Base-by-base conservation (phyloP, 35 echinoderm and acorn worm species). In the Apostichopus californicus region DNA sequence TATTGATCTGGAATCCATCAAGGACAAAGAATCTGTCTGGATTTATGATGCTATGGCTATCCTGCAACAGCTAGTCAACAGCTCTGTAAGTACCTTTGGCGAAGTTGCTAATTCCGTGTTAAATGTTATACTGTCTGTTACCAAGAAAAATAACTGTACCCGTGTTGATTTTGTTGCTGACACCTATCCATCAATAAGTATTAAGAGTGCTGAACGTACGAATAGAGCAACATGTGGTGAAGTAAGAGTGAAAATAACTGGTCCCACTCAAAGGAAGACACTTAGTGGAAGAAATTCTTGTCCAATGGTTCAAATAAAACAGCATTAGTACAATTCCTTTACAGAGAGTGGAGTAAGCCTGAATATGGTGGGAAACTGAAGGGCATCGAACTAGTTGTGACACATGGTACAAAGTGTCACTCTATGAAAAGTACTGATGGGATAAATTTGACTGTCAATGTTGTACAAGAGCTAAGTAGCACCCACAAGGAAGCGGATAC, bases 401-500 rank as follows among this genome's bases (percentile, higher is more conserved):
- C 55, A 0, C 94, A 94, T 91, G 90, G 90, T 26, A 70, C 78
- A 7, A 28, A 28, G 26, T 28, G 26, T 28, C 26, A 28, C 26
- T 28, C 26, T 28, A 28, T 28, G 0, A 28, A 28, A 28, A 28
- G 26, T 28, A 28, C 26, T 28, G 26, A 28, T 28, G 26, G 26
- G 26, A 28, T 28, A 28, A 28, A 28, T 28, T 28, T 28, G 26
- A 28, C 26, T 28, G 26, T 28, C 26, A 28, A 28, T 28, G 26
- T 0, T 28, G 26, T 28, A 28, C 26, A 28, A 28, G 22, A 87
- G 12, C 85, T 95, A 7, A 11, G 7, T 13, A 87, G 25, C 64
- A 86, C 15, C 23, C 94, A 95, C 15, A 90, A 95, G 68, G 94
- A 95, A 90, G 94, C 82, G 6, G 90, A 95, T 57, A 92, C 90